Percentiles rank a stretch among this genome's conserved stretches.
Evolutionary conservation across 2,888 invertebrate genomes (phyloP).

Genomic region (Tromatobia lineatoria): DNA sequence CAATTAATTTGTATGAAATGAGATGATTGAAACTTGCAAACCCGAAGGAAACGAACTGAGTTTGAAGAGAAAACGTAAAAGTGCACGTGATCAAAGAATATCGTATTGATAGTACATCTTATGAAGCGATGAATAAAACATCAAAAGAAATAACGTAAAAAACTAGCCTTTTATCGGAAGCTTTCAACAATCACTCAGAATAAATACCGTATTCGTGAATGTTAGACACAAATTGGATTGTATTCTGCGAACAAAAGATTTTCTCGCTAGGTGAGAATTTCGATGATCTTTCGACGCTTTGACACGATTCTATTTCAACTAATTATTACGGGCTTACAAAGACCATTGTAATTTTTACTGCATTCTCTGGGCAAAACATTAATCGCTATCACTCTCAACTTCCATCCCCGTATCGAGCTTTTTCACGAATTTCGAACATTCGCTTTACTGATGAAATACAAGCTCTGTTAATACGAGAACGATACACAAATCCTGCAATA

Average conservation of each 20-base stretch:
- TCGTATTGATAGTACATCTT: not conserved
- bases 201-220: not conserved
- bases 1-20: too few relatives aligned
- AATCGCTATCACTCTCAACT: not conserved
- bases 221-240: not conserved
- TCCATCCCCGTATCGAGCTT: slow-evolving; percentile 17
- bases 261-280: not conserved
- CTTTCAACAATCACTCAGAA: not conserved
- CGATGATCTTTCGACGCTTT: slow-evolving; percentile 6
- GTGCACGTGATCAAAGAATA: not conserved
- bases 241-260: not conserved
- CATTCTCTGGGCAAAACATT: not conserved
- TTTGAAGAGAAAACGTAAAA: slow-evolving; percentile 17
- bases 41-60: not conserved
- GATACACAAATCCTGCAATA: not conserved
- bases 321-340: slow-evolving; percentile 28
- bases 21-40: too few relatives aligned
- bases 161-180: not conserved
- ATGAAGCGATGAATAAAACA: not conserved
- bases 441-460: not conserved
- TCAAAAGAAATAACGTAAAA: slow-evolving; percentile 15
- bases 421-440: not conserved
- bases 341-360: slow-evolving; percentile 2
- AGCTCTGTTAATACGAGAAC: not conserved
- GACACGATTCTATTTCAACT: slow-evolving; percentile 12